Percentiles rank a stretch among this genome's conserved stretches.
Conservation (phyloP, 2,113 vertebrate genomes). For the Hiodon tergisus region DNA sequence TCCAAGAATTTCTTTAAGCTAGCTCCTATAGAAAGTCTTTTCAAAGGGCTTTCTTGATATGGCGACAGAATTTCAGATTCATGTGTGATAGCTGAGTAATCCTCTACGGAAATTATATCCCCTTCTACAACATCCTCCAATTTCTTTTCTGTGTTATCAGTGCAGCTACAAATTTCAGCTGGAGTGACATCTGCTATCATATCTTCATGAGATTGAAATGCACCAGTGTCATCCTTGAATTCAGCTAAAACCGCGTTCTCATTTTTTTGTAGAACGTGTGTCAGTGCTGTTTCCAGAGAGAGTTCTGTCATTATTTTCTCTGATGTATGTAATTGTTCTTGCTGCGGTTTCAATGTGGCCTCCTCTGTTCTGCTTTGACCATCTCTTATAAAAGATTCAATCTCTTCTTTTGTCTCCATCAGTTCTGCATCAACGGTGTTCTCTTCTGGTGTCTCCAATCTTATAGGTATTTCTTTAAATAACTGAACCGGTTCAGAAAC, state of each 20-base stretch:
- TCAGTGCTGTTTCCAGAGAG: background rate
- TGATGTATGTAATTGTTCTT: slow-evolving; percentile 24
- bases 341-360: slow-evolving; percentile 26
- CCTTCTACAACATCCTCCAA: background rate
- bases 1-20: no score
- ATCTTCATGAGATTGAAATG: background rate
- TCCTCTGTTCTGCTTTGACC: slow-evolving; percentile 18
- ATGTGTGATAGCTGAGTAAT: background rate
- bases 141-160: slow-evolving; percentile 20
- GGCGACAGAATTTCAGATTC: slow-evolving; percentile 59
- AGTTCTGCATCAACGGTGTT: slow-evolving; percentile 35
- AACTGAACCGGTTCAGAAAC: no score
- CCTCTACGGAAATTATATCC: slow-evolving; percentile 34
- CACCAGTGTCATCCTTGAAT: background rate
- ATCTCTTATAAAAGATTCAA: slow-evolving; percentile 31
- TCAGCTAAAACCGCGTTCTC: slow-evolving; percentile 18
- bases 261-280: slow-evolving; percentile 17
- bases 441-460: slow-evolving; percentile 54
- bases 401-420: slow-evolving; percentile 33
- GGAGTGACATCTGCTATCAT: background rate
- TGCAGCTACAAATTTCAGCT: slow-evolving; percentile 15
- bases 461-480: slow-evolving; percentile 56
- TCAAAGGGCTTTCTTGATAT: no score
- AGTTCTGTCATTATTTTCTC: slow-evolving; percentile 22
- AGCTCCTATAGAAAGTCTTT: no score